Percentiles rank a stretch among this genome's conserved stretches.
These are phyloP conservation scores for Coregonus suidteri DNA, from an alignment of 2,797 vertebrate genomes.

Conservation along the genomic window DNA sequence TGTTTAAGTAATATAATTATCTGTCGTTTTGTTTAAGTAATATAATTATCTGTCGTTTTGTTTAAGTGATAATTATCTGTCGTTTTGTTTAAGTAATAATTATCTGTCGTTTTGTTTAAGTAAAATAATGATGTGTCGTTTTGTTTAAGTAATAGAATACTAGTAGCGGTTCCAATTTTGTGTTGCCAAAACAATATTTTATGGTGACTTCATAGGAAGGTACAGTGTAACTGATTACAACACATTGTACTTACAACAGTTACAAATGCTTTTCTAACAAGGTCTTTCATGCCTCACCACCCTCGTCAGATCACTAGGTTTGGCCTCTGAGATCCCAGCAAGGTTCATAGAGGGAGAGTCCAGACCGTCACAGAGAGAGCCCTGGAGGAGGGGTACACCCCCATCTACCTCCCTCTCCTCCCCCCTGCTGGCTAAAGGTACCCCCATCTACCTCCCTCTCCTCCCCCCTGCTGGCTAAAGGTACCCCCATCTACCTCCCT, in stretches of 20 bases:
- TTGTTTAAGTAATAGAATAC: background rate
- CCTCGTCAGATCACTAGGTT: constrained; percentile 82
- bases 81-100: background rate
- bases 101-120: background rate
- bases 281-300: background rate
- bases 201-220: background rate
- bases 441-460: too few species aligned
- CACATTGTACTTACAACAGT: background rate
- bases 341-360: constrained; percentile 87
- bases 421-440: constrained; percentile 20
- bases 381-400: constrained; percentile 89
- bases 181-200: background rate
- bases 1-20: too few species aligned
- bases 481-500: constrained; percentile 75
- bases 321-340: constrained; percentile 82
- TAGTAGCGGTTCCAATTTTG: background rate
- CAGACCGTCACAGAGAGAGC: constrained; percentile 77
- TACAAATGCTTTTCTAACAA: background rate
- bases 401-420: constrained; percentile 83
- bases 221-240: background rate
- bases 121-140: too few species aligned
- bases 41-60: background rate
- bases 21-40: background rate
- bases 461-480: too few species aligned
- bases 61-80: background rate